phyloP scores from a whole-genome alignment of 2,888 invertebrate genomes.

The Prosapia bicincta region DNA sequence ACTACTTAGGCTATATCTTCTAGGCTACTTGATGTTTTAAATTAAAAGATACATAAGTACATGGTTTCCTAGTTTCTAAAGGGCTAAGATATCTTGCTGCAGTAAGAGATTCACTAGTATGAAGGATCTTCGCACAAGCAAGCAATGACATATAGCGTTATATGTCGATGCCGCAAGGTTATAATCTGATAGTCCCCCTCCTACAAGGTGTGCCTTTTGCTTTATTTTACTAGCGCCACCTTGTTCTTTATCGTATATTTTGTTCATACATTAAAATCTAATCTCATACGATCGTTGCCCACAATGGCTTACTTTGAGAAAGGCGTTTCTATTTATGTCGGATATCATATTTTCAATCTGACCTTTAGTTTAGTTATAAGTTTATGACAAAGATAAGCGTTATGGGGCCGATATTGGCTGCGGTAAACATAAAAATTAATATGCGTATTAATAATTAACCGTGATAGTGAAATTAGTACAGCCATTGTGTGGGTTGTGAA shows the following conservation, averaged over 20 bases:
- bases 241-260: not conserved
- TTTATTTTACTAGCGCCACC: not conserved
- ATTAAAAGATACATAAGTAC: no score
- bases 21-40: no score
- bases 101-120: no score
- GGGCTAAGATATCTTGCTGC: no score
- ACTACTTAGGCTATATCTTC: no score
- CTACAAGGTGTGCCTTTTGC: not conserved
- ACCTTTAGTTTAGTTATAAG: not conserved
- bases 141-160: not conserved
- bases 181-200: not conserved
- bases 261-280: not conserved
- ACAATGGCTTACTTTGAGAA: not conserved
- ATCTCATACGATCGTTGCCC: not conserved
- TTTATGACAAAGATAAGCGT: not conserved
- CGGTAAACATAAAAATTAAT: not conserved
- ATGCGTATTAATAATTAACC: not conserved
- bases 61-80: no score
- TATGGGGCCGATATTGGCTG: not conserved
- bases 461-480: no score
- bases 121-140: no score
- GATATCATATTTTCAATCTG: not conserved
- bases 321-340: not conserved
- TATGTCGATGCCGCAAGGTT: not conserved
- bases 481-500: no score